Percentiles rank a stretch among this genome's conserved stretches.
Evolutionary conservation across 2,888 invertebrate species (phyloP).

Genomic region (Panzeria rudis): DNA sequence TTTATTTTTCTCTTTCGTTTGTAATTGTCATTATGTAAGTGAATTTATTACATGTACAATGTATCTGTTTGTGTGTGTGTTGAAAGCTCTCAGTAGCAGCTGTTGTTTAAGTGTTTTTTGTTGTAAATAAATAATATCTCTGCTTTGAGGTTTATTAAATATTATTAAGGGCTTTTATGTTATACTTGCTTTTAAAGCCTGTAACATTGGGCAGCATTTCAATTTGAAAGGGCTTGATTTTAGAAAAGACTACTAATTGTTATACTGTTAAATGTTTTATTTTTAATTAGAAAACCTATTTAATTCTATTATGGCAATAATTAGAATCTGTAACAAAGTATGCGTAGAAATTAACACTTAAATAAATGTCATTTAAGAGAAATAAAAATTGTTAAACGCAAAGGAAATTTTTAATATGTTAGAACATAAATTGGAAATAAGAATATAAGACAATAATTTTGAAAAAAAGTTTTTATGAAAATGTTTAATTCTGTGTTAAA

Average conservation of each 20-base stretch:
- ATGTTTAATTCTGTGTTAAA: no score
- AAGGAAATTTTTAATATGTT: no score
- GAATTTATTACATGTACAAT: constrained; percentile 13
- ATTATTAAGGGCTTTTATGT: constrained; percentile 44
- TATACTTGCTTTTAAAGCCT: background rate
- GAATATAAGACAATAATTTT: no score
- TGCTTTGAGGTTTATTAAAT: constrained; percentile 71
- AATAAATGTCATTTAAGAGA: no score
- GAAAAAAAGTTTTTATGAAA: no score
- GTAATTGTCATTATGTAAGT: constrained; percentile 37
- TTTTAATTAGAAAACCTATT: background rate
- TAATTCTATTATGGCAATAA: background rate
- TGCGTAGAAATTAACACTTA: no score
- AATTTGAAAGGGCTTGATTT: background rate
- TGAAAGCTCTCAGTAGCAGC: constrained; percentile 56
- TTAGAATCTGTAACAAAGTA: background rate
- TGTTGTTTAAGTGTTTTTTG: constrained; percentile 72
- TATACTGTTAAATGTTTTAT: background rate
- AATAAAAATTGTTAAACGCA: no score
- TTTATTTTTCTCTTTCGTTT: constrained; percentile 47
- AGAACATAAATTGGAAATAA: no score
- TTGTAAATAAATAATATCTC: constrained; percentile 56
- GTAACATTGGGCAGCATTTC: background rate
- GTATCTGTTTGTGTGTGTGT: background rate
- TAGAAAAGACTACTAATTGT: background rate